Conservation (phyloP, 2,888 invertebrate genomes). For the Mesorhabditis sp. region DNA sequence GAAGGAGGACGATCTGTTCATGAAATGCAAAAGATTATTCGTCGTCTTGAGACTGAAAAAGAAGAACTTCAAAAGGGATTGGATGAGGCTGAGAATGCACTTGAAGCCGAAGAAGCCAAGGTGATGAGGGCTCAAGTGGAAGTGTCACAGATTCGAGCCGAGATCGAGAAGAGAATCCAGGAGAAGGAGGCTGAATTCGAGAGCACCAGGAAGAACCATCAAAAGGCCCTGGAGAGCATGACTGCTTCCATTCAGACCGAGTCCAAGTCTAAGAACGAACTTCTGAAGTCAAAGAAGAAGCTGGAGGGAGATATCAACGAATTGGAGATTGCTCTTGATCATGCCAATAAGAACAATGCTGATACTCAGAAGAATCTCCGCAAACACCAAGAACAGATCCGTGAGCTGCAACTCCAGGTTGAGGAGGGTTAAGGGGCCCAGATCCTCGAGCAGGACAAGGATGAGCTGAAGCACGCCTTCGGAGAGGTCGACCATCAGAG, state of each 20-base stretch:
- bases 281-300: slow-evolving; percentile 99
- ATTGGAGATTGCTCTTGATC: slow-evolving; percentile 96
- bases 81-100: slow-evolving; percentile 93
- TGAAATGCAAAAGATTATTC: slow-evolving; percentile 97
- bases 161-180: slow-evolving; percentile 86
- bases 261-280: slow-evolving; percentile 99
- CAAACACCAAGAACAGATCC: slow-evolving; percentile 87
- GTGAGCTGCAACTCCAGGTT: slow-evolving; percentile 65
- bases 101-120: slow-evolving; percentile 98
- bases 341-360: slow-evolving; percentile 80
- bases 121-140: slow-evolving; percentile 88
- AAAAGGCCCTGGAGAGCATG: slow-evolving; percentile 98
- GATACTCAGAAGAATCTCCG: slow-evolving; percentile 63
- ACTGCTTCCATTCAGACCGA: slow-evolving; percentile 93
- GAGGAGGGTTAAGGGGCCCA: slow-evolving; percentile 84
- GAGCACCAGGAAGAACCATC: slow-evolving; percentile 95
- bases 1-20: slow-evolving; percentile 89
- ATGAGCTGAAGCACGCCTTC: slow-evolving; percentile 94
- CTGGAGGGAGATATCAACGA: slow-evolving; percentile 99
- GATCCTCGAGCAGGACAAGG: slow-evolving; percentile 91
- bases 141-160: slow-evolving; percentile 95
- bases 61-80: slow-evolving; percentile 74
- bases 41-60: slow-evolving; percentile 97
- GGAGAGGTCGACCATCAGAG: slow-evolving; percentile 87
- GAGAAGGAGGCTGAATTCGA: slow-evolving; percentile 99